Base-by-base conservation (phyloP, 2,797 vertebrate species). In the Bucorvus abyssinicus region DNA sequence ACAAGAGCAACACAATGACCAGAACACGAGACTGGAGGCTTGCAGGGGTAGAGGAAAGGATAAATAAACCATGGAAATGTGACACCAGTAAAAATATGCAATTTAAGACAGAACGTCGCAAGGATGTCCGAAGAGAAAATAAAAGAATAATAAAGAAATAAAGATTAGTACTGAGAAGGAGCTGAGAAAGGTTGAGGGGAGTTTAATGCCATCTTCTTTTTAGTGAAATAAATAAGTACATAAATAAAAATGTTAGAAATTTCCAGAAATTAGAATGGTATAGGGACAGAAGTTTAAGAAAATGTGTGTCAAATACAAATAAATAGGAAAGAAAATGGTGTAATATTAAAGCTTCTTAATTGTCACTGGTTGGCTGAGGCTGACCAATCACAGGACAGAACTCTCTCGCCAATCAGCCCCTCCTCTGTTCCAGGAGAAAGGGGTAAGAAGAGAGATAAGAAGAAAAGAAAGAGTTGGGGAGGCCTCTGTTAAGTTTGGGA, bases 221-320 rank as follows among this genome's bases (percentile, higher is more conserved):
- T 42, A 56, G n/a, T 26, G 10, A 89, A 80, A 68, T 67, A 74
- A 77, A 26, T 22, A 56, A 44, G 6, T 49, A 53, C 6, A 18
- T 67, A 42, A 67, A 45, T 53, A 61, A 36, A 60, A 65, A 68
- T 0, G 0, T 7, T 38, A 68, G 21, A 81, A 81, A 63, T 77
- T 1, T 2, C 5, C 23, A 75, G n/a, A 84, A 82, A 85, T 0
- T 0, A 34, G 49, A 76, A 73, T 12, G 4, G 5, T 20, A 36
- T 29, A n/a, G 8, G 7, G 8, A 61, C 11, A 42, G 18, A 71
- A 73, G 21, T 65, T 73, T 74, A 61, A 50, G 34, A 81, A 89
- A 81, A 53, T 12, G 0, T 45, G 4, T 44, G 8, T 1, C 12
- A 91, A 91, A 68, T 60, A 44, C 73, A 88, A 88, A 56, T 3